These are phyloP conservation scores for Cacatua alba DNA, from an alignment of 2,113 vertebrate species.

Conservation along the genomic window DNA sequence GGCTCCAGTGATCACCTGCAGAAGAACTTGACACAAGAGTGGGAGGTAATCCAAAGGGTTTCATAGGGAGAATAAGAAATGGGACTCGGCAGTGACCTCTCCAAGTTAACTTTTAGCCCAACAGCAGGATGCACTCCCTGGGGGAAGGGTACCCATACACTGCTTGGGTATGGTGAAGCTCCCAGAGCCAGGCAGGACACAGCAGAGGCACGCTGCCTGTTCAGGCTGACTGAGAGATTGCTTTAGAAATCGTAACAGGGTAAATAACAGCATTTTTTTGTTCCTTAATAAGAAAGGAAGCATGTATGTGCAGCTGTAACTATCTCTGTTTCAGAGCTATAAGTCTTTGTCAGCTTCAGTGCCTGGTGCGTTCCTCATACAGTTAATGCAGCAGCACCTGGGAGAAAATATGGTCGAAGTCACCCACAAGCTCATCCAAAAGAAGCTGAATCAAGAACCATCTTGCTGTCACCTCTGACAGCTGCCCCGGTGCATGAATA, in stretches of 20 bases:
- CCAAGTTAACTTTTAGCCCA: not conserved
- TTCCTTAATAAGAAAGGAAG: constrained; percentile 13
- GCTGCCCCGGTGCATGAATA: not conserved
- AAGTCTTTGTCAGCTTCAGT: constrained; percentile 36
- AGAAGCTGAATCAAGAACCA: not conserved
- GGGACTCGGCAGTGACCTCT: fast-evolving
- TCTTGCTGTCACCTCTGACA: not conserved
- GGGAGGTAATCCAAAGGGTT: not conserved
- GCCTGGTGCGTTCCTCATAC: not conserved
- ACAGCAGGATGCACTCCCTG: fast-evolving
- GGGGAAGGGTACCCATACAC: not conserved
- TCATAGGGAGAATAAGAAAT: not conserved
- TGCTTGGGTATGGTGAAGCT: not conserved
- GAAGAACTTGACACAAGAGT: not conserved
- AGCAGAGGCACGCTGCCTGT: not conserved
- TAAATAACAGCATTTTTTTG: not conserved
- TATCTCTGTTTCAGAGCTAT: not conserved
- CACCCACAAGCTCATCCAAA: not conserved
- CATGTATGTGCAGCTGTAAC: not conserved
- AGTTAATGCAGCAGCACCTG: constrained; percentile 23
- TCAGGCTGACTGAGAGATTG: not conserved
- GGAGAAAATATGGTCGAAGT: not conserved
- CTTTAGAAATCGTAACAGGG: not conserved
- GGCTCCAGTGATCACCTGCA: not conserved
- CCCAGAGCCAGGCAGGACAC: not conserved